Conservation (phyloP, 2,888 invertebrate species). For the Sipha maydis region DNA sequence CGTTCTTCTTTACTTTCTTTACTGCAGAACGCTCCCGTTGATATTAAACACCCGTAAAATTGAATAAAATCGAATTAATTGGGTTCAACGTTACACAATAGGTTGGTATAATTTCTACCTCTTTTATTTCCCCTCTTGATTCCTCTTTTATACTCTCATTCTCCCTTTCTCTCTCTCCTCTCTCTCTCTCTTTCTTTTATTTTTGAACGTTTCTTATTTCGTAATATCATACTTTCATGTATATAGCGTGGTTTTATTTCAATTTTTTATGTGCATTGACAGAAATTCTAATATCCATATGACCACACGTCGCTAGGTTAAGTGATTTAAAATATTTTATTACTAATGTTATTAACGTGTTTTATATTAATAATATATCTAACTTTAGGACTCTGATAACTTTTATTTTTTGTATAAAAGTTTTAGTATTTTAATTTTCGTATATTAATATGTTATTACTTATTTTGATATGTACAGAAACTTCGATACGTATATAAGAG, state of each 20-base stretch:
- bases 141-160: neutral
- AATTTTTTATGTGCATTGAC: neutral
- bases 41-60: neutral
- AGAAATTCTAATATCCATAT: neutral
- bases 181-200: neutral
- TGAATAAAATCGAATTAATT: conserved; percentile 9
- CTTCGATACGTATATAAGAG: too few relatives aligned
- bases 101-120: neutral
- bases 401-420: too few relatives aligned
- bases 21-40: neutral
- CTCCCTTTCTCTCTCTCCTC: neutral
- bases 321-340: conserved; percentile 12
- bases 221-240: neutral
- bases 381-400: too few relatives aligned
- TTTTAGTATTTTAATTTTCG: too few relatives aligned
- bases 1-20: neutral
- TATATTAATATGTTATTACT: too few relatives aligned
- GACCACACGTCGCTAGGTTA: neutral
- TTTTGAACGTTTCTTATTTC: too few relatives aligned
- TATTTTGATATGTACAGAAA: too few relatives aligned
- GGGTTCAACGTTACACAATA: neutral
- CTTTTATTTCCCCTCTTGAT: neutral
- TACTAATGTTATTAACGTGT: neutral
- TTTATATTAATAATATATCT: neutral
- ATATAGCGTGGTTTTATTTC: neutral